Evolutionary conservation across 2,797 vertebrate species (phyloP), one percentile per base, ranked within the genome.

Genomic region (Pseudocheirus occidentalis): DNA sequence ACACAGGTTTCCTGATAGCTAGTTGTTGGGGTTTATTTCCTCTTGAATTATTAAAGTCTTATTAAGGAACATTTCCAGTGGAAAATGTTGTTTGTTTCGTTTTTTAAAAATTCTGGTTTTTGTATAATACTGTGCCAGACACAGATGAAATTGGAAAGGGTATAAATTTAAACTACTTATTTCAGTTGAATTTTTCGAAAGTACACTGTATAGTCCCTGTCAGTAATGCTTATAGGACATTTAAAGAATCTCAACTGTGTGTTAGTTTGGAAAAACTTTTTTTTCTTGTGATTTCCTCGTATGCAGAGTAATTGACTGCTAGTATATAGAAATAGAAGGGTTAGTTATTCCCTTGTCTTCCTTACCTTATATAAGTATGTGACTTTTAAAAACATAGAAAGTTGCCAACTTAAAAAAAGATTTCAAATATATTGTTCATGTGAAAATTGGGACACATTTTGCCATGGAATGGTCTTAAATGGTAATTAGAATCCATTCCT

Each of bases 231-330:
- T 16, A 53, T 18, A 89, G 28, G 73, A 10, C 55, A 94, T 95
- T 94, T 91, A 92, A 94, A 54, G 94, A 53, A 14, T 58, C 18
- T 81, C 93, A 90, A 73, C 31, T 90, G 0, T 93, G 24, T 90
- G 1, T 66, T 93, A 89, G 91, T 94, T 95, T 93, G 3, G 31
- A 94, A 94, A 59, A 94, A 4, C 59, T 87, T 73, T 95, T 90
- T 54, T 95, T 46, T 91, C 53, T 93, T 7, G 13, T 96, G 87
- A 92, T 92, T 95, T n/a, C 91, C 56, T 90, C 96, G 92, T 90
- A 93, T 94, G 14, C 31, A 96, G 91, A 95, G 91, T 90, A 54
- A 52, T 96, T 97, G 95, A 28, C n/a, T 16, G 92, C 28, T 59
- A 94, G 55, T 16, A 94, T 94, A 94, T 54, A 94, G 56, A 95